Evolutionary conservation across 1,140 invertebrate genomes (phyloP), one percentile per base, ranked within the genome.

Genomic region (Telenomus remus): DNA sequence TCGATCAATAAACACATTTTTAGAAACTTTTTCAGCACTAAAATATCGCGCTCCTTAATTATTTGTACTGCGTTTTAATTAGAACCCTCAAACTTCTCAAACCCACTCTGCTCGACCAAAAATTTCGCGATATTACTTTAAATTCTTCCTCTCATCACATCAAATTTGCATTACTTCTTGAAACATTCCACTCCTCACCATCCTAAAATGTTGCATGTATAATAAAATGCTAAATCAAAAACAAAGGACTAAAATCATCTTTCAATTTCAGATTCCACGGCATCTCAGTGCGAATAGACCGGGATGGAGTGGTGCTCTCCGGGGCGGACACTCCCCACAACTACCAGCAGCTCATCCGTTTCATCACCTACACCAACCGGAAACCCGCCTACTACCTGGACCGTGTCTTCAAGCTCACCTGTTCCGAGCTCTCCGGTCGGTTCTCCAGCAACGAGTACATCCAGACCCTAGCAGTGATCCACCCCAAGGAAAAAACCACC

Each of bases 381-480:
- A 97, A 97, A 81, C 95, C 96, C 6, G 96, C 96, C 3, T 97
- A 97, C 85, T 97, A 97, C 85, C 89, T 98, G 42, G 97, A 97
- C 87, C 92, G 95, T 66, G 96, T 96, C 0, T 98, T 99, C 88
- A 97, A 97, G 82, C 89, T 99, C 2, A 94, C 94, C 34, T 99
- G 97, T 86, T 96, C 96, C 5, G 96, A 98, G 86, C 90, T 98
- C 44, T 97, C 95, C 88, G 95, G 95, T 0, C 90, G 96, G 13
- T 98, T 97, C 87, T 94, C 94, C 54, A 97, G 95, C 85, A 97
- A 98, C 87, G 96, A 98, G 89, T 97, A 97, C 85, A 93, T 96
- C 27, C 94, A 97, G 86, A 96, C 95, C 69, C 94, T 97, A 82
- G 85, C 86, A 0, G 87, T 88, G 6, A 88, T 88, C 19, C 87